phyloP scores from a whole-genome alignment of 37 sponge, comb jelly and placozoan genomes.

The Chondrosia reniformis region DNA sequence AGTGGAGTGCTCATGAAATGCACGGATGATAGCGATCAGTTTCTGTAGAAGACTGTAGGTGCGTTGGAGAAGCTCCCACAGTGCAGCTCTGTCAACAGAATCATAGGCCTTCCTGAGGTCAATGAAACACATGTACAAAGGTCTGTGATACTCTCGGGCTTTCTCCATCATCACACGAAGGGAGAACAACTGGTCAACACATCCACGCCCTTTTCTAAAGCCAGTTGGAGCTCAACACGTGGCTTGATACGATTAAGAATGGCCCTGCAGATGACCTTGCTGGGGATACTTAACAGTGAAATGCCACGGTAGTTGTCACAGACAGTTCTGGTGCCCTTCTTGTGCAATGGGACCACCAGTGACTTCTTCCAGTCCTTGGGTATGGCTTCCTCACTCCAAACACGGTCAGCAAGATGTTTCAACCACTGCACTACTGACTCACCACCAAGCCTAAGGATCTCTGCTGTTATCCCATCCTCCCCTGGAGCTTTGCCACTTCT shows the following conservation, averaged over 20 bases:
- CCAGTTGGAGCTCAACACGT: background rate
- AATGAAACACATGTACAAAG: slow-evolving; percentile 10
- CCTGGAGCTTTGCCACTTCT: background rate
- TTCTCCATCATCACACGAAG: slow-evolving; percentile 17
- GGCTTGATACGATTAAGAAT: slow-evolving; percentile 12
- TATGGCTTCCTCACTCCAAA: slow-evolving; percentile 5
- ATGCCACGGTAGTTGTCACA: slow-evolving; percentile 11
- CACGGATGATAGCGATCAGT: background rate
- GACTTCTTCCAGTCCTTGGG: background rate
- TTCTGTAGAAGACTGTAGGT: background rate
- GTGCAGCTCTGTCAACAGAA: background rate
- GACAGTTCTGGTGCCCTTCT: background rate
- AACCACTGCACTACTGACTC: background rate
- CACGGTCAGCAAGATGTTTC: background rate
- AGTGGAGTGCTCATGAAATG: background rate
- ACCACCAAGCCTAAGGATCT: background rate
- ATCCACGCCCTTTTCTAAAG: background rate
- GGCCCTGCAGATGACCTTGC: slow-evolving; percentile 8
- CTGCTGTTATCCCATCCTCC: background rate
- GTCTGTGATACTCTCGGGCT: background rate
- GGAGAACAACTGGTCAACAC: slow-evolving; percentile 3
- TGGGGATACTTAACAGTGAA: background rate
- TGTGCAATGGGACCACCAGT: background rate
- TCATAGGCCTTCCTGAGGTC: slow-evolving; percentile 16
- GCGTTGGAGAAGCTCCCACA: background rate